phyloP scores from a whole-genome alignment of 2,797 vertebrate genomes.

The Molossus molossus region DNA sequence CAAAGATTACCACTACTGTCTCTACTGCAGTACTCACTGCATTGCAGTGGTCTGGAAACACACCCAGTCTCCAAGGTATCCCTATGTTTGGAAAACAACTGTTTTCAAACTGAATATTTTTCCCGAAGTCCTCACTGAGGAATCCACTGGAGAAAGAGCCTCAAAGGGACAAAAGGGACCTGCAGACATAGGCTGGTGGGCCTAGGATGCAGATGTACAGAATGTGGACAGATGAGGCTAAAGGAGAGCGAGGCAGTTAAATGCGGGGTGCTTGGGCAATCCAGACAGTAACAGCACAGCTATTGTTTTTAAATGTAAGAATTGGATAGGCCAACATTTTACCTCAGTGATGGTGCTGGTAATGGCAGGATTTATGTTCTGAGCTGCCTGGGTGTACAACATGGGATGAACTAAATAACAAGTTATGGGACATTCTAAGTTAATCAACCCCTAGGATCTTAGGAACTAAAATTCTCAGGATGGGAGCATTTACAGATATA shows the following conservation, averaged over 20 bases:
- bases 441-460: background rate
- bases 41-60: background rate
- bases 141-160: background rate
- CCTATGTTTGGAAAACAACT: background rate
- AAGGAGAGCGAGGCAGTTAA: background rate
- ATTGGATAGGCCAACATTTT: background rate
- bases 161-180: background rate
- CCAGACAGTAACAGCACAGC: background rate
- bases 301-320: background rate
- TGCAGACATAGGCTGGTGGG: background rate
- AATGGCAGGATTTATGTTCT: background rate
- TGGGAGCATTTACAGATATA: background rate
- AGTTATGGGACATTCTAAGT: background rate
- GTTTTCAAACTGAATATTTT: background rate
- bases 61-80: background rate
- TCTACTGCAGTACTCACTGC: background rate
- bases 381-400: background rate
- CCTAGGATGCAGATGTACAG: background rate
- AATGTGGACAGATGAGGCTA: background rate
- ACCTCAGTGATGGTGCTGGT: background rate
- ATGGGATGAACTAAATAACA: background rate
- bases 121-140: background rate
- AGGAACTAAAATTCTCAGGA: constrained; percentile 35
- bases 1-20: background rate
- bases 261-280: background rate